Evolutionary conservation across 2,797 vertebrate species (phyloP).

Genomic region (Girardinus metallicus): DNA sequence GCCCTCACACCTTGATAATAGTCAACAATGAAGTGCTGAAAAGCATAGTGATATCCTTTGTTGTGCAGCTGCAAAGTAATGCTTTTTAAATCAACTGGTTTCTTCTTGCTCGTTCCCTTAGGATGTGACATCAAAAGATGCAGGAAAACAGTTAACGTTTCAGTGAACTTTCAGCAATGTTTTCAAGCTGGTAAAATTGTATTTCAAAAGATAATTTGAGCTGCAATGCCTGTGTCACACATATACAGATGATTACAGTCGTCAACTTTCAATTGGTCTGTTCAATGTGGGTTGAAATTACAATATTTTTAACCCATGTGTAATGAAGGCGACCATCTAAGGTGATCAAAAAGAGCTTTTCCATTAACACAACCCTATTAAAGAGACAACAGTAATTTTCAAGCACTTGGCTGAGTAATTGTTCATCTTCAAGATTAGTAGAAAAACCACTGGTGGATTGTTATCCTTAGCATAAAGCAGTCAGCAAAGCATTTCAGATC

Average conservation of each 20-base stretch:
- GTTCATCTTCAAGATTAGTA: slow-evolving; percentile 32
- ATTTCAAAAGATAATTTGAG: slow-evolving; percentile 31
- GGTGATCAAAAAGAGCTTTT: slow-evolving; percentile 51
- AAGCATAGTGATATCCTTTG: slow-evolving; percentile 79
- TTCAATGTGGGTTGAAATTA: slow-evolving; percentile 30
- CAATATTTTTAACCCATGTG: slow-evolving; percentile 22
- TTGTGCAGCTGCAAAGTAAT: slow-evolving; percentile 77
- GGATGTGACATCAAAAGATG: slow-evolving; percentile 65
- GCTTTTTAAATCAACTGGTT: slow-evolving; percentile 72
- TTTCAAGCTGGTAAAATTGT: slow-evolving; percentile 57
- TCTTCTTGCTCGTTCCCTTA: slow-evolving; percentile 64
- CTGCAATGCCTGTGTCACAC: slow-evolving; percentile 44
- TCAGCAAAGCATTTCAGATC: slow-evolving; percentile 52
- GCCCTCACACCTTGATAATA: slow-evolving; percentile 83
- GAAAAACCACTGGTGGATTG: slow-evolving; percentile 14
- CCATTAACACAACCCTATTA: slow-evolving; percentile 40
- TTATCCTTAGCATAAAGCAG: slow-evolving; percentile 33
- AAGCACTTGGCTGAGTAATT: slow-evolving; percentile 36
- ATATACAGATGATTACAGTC: slow-evolving; percentile 50
- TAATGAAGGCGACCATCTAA: slow-evolving; percentile 38
- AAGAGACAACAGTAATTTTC: slow-evolving; percentile 34
- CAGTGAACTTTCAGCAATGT: slow-evolving; percentile 57
- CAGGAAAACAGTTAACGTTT: slow-evolving; percentile 59
- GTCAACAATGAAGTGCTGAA: slow-evolving; percentile 78
- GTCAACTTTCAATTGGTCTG: slow-evolving; percentile 28